Evolutionary conservation across 2,797 vertebrate genomes (phyloP).

Genomic region (Decapterus maruadsi): DNA sequence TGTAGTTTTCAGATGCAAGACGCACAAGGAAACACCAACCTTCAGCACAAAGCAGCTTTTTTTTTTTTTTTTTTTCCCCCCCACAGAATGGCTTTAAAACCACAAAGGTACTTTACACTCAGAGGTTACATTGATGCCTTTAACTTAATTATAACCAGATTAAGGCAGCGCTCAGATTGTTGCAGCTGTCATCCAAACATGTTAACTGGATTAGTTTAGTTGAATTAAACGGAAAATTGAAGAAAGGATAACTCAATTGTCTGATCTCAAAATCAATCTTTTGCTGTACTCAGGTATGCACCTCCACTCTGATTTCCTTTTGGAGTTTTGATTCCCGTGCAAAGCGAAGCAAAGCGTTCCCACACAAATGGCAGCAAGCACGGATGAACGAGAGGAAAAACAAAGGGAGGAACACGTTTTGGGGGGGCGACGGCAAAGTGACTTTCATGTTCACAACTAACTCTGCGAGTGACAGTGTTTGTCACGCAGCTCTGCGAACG

Average conservation of each 20-base stretch:
- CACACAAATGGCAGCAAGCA: slow-evolving; percentile 2
- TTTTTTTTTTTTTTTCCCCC: no score
- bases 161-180: slow-evolving; percentile 32
- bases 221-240: slow-evolving; percentile 44
- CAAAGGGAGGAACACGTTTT: not conserved
- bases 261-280: slow-evolving; percentile 42
- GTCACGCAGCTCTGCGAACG: slow-evolving; percentile 44
- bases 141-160: slow-evolving; percentile 38
- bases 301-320: not conserved
- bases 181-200: slow-evolving; percentile 34
- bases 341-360: slow-evolving; percentile 3
- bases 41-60: slow-evolving; percentile 6
- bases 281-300: slow-evolving; percentile 2
- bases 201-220: slow-evolving; percentile 36
- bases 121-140: slow-evolving; percentile 7
- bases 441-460: slow-evolving; percentile 50
- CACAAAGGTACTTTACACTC: slow-evolving; percentile 12
- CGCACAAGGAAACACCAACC: slow-evolving; percentile 17
- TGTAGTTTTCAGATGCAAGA: not conserved
- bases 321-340: slow-evolving; percentile 10
- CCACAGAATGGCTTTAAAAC: not conserved
- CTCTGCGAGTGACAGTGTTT: slow-evolving; percentile 29
- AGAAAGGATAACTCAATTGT: slow-evolving; percentile 42
- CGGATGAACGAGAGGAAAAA: slow-evolving; percentile 27
- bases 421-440: slow-evolving; percentile 15